A percentile compares a stretch with the other conserved stretches of the same genome.
phyloP scores from a whole-genome alignment of 1,140 invertebrate species.

The Ceratina japonica region DNA sequence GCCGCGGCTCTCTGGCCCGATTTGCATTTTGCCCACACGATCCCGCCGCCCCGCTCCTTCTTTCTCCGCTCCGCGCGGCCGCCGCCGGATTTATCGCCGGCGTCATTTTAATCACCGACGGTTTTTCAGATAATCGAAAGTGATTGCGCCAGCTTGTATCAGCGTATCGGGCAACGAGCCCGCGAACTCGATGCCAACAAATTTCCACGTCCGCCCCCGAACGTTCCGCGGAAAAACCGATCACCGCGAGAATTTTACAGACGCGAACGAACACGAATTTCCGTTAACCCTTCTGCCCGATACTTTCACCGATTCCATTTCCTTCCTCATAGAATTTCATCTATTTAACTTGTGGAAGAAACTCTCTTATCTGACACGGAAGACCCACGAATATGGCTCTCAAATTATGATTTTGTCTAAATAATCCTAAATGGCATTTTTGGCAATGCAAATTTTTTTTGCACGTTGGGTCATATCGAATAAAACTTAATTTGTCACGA shows the following conservation, averaged over 20 bases:
- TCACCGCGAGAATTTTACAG: slow-evolving; percentile 20
- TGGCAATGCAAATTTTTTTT: too few relatives aligned
- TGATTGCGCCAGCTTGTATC: slow-evolving; percentile 37
- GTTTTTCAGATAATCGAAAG: slow-evolving; percentile 51
- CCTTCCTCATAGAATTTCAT: too few relatives aligned
- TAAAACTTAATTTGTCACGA: too few relatives aligned
- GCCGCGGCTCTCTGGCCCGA: neutral
- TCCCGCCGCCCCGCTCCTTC: neutral
- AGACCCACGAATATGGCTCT: too few relatives aligned
- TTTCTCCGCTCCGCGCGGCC: neutral
- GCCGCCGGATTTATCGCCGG: slow-evolving; percentile 30
- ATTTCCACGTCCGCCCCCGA: slow-evolving; percentile 10
- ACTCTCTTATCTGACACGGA: too few relatives aligned
- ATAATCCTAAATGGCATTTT: too few relatives aligned
- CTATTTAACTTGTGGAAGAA: too few relatives aligned
- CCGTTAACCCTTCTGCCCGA: neutral
- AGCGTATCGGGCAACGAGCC: slow-evolving; percentile 33
- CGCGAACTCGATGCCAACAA: slow-evolving; percentile 29
- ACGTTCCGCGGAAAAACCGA: neutral
- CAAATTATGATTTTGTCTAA: too few relatives aligned
- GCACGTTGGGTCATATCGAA: too few relatives aligned
- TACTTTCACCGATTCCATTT: neutral
- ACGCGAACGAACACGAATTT: neutral
- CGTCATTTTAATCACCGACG: slow-evolving; percentile 48
- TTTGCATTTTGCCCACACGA: neutral